Percentiles rank a stretch among this genome's conserved stretches.
Evolutionary conservation across 2,797 vertebrate species (phyloP).

Genomic region (Acanthis flammea): DNA sequence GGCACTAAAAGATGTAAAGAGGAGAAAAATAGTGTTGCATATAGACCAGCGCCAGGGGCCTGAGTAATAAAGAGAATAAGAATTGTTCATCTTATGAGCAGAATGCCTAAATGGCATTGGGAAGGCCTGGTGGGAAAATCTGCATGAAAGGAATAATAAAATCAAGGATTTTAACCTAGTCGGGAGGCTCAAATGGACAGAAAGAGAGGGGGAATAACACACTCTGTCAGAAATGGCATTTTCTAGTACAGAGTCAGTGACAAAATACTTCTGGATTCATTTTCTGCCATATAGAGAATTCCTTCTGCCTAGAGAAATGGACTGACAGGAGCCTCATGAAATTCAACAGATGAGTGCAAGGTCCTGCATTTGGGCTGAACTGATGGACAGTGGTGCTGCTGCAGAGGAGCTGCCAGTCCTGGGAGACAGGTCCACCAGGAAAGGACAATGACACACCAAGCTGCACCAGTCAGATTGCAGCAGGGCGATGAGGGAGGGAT

Average conservation of each 20-base stretch:
- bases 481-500: neutral
- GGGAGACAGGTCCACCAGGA: rapidly evolving
- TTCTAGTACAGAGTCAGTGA: neutral
- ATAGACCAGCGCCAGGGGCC: neutral
- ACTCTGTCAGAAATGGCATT: neutral
- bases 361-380: neutral
- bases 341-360: neutral
- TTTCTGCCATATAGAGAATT: neutral
- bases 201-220: neutral
- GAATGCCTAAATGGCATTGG: slow-evolving; percentile 35
- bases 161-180: neutral
- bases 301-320: neutral
- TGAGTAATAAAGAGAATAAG: slow-evolving; percentile 14
- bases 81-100: slow-evolving; percentile 23
- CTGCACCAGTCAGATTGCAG: neutral
- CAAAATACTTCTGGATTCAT: neutral
- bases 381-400: neutral
- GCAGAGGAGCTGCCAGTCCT: neutral
- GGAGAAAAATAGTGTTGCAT: neutral
- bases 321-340: neutral
- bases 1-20: neutral
- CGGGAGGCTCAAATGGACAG: neutral
- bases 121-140: slow-evolving; percentile 5
- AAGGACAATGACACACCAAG: neutral
- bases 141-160: slow-evolving; percentile 35